Evolutionary conservation across 2,888 invertebrate species (phyloP).

Genomic region (Ennomos fuscantarius): DNA sequence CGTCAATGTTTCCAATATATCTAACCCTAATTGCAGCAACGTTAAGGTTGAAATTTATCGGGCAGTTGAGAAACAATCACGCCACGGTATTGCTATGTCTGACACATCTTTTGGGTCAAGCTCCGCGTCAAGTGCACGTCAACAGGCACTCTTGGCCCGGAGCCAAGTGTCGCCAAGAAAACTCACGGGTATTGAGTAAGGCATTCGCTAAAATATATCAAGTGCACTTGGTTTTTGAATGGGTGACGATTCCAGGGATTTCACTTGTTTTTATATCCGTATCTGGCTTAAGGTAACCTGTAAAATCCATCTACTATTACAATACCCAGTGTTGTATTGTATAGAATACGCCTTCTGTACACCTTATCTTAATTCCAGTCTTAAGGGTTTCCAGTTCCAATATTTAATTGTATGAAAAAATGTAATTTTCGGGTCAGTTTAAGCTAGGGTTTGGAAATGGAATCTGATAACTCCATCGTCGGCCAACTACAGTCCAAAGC

Average conservation of each 20-base stretch:
- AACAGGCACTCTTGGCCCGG: conserved; percentile 67
- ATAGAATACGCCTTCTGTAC: too few species aligned
- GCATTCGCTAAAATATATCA: conserved; percentile 50
- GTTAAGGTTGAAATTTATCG: conserved; percentile 11
- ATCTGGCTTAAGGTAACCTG: too few species aligned
- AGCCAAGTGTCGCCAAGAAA: conserved; percentile 66
- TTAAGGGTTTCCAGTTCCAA: too few species aligned
- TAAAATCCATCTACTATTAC: too few species aligned
- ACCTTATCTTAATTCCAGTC: too few species aligned
- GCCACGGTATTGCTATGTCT: conserved; percentile 46
- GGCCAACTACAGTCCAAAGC: too few species aligned
- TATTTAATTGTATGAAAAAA: too few species aligned
- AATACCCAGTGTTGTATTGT: too few species aligned
- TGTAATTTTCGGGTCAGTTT: too few species aligned
- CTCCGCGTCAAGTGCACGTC: conserved; percentile 71
- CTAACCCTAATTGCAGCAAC: not conserved
- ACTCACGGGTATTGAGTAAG: conserved; percentile 61
- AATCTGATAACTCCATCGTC: too few species aligned
- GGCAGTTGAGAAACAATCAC: conserved; percentile 31
- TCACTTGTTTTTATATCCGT: not conserved
- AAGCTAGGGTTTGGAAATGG: too few species aligned
- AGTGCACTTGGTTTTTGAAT: conserved; percentile 24
- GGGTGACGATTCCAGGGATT: conserved; percentile 16
- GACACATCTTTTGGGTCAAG: conserved; percentile 75
- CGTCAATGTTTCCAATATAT: not conserved